Conservation (phyloP, 2,888 invertebrate genomes). For the Philereme transversata region DNA sequence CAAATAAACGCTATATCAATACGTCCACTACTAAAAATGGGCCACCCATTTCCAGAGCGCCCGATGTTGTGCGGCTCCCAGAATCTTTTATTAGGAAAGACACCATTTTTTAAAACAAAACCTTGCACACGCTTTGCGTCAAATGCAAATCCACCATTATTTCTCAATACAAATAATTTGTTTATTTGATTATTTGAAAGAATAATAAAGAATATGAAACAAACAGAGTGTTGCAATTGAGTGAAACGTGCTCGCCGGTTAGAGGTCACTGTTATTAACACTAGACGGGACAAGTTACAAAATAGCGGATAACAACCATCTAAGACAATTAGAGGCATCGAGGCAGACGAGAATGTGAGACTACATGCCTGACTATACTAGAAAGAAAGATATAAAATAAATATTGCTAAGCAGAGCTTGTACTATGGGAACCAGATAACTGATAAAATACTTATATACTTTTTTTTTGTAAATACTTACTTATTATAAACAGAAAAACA, state of each 20-base stretch:
- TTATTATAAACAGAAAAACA: too few relatives aligned
- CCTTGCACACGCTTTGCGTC: constrained; percentile 4
- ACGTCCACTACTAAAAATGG: too few relatives aligned
- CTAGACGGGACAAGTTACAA: constrained; percentile 22
- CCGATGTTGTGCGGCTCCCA: too few relatives aligned
- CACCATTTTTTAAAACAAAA: background rate
- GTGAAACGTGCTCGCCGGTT: constrained; percentile 12
- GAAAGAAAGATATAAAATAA: too few relatives aligned
- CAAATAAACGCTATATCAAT: too few relatives aligned
- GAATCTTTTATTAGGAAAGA: too few relatives aligned
- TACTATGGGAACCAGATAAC: too few relatives aligned
- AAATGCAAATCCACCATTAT: constrained; percentile 14
- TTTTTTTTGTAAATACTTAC: too few relatives aligned
- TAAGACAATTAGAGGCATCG: constrained; percentile 14
- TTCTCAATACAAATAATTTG: constrained; percentile 3
- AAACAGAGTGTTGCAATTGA: constrained; percentile 18
- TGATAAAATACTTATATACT: too few relatives aligned
- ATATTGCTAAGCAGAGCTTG: too few relatives aligned
- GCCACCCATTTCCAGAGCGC: too few relatives aligned
- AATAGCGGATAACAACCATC: constrained; percentile 18
- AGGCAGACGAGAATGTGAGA: background rate
- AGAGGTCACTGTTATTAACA: constrained; percentile 26
- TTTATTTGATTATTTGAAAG: background rate
- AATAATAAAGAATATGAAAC: constrained; percentile 16
- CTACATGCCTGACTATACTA: too few relatives aligned